Base-by-base conservation (phyloP, 2,888 invertebrate genomes). In the Nineta flava region DNA sequence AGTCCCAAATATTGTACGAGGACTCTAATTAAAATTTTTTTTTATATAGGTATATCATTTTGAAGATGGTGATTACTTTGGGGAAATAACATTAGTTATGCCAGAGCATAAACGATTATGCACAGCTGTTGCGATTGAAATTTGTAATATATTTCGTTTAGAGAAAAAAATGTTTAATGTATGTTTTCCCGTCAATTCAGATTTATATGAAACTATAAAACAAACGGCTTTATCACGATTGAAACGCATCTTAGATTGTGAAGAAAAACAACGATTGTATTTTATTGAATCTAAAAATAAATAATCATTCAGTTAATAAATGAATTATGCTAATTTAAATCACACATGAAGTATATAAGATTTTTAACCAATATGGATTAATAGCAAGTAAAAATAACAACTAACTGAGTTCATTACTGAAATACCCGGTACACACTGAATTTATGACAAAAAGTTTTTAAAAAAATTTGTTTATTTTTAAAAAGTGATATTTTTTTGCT, bases 1-100 rank as follows among this genome's bases (percentile, higher is more conserved):
- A n/a, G n/a, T n/a, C n/a, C n/a, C n/a, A n/a, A n/a, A n/a, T n/a
- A n/a, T n/a, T n/a, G n/a, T n/a, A n/a, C n/a, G n/a, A n/a, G n/a
- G n/a, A n/a, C n/a, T n/a, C n/a, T n/a, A n/a, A n/a, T n/a, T n/a
- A n/a, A n/a, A n/a, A n/a, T 26, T 5, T 26, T 6, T 26, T 26
- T 3, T 26, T 26, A 26, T n/a, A 26, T 26, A 26, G 26, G 26
- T 26, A 9, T 73, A 74, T 50, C 76, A 74, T 55, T 58, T 77
- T 46, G 72, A 74, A 52, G 79, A 79, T 55, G 79, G 79, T 5
- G 74, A 72, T 0, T 70, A 76, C 58, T 80, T 80, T 57, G 80
- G 81, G 1, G 79, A 78, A 59, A 68, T 77, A 41, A 73, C 76
- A 0, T 60, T 81, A 31, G 58, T 81, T 21, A 66, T 74, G 57